Percentiles rank a stretch among this genome's conserved stretches.
Conservation (phyloP, 1,140 invertebrate genomes). For the Bradysia coprophila region DNA sequence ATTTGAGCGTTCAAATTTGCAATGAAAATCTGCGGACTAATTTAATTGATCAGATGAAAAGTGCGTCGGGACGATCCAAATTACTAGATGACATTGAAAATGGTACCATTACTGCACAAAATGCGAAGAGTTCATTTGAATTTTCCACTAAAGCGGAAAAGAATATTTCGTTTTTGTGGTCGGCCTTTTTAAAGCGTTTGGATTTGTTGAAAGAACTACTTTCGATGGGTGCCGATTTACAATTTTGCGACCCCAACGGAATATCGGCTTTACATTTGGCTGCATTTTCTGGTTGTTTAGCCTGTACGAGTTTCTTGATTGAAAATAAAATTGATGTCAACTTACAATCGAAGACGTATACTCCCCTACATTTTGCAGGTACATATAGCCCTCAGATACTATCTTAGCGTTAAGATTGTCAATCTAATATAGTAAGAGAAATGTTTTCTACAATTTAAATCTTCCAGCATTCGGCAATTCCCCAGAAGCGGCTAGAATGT, state of each 20-base stretch:
- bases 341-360: conserved; percentile 41
- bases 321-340: conserved; percentile 45
- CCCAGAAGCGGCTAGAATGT: conserved; percentile 44
- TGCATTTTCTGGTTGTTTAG: conserved; percentile 54
- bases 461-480: conserved; percentile 62
- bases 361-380: conserved; percentile 64
- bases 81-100: conserved; percentile 50
- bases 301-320: conserved; percentile 48
- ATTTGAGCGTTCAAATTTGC: conserved; percentile 51
- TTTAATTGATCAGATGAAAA: conserved; percentile 48
- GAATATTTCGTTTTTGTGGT: conserved; percentile 47
- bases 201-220: conserved; percentile 40
- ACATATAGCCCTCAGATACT: too few species aligned
- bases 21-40: conserved; percentile 49
- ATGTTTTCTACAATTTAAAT: too few species aligned
- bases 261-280: conserved; percentile 50
- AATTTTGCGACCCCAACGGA: conserved; percentile 45
- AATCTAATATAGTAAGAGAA: too few species aligned
- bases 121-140: conserved; percentile 27
- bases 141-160: conserved; percentile 38
- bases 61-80: conserved; percentile 37
- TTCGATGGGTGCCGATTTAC: conserved; percentile 41
- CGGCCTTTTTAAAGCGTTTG: conserved; percentile 43
- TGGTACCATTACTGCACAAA: conserved; percentile 36
- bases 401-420: too few species aligned